Percentiles rank a stretch among this genome's conserved stretches.
Conservation (phyloP, 2,888 invertebrate genomes). For the Papilio demoleus region DNA sequence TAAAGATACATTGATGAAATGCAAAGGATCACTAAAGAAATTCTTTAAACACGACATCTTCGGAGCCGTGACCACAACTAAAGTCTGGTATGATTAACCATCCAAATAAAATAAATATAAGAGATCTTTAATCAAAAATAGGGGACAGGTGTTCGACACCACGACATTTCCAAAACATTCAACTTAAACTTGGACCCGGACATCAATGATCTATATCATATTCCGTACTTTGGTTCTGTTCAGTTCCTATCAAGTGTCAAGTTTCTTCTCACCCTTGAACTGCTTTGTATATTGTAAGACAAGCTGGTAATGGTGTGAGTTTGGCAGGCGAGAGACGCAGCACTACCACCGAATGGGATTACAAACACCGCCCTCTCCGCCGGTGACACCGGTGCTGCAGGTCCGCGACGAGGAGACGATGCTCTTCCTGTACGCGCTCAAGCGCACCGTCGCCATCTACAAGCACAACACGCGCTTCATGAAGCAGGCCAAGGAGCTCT, state of each 20-base stretch:
- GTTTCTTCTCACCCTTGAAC: background rate
- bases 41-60: background rate
- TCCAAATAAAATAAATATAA: background rate
- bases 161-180: too few relatives aligned
- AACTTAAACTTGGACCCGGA: too few relatives aligned
- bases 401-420: background rate
- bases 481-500: background rate
- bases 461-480: background rate
- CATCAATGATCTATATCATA: too few relatives aligned
- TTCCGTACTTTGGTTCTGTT: too few relatives aligned
- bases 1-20: background rate
- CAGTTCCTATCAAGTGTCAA: too few relatives aligned
- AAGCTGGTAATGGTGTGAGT: background rate
- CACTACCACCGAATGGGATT: background rate
- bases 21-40: background rate
- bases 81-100: slow-evolving; percentile 1
- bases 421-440: slow-evolving; percentile 1
- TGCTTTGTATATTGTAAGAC: background rate
- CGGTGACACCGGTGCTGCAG: background rate
- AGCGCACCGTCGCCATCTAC: background rate
- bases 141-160: too few relatives aligned
- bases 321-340: background rate
- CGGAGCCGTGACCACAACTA: background rate
- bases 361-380: background rate
- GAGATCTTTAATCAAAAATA: too few relatives aligned